These are phyloP conservation scores for Manis pentadactyla DNA, from an alignment of 2,797 vertebrate species.

Conservation along the genomic window DNA sequence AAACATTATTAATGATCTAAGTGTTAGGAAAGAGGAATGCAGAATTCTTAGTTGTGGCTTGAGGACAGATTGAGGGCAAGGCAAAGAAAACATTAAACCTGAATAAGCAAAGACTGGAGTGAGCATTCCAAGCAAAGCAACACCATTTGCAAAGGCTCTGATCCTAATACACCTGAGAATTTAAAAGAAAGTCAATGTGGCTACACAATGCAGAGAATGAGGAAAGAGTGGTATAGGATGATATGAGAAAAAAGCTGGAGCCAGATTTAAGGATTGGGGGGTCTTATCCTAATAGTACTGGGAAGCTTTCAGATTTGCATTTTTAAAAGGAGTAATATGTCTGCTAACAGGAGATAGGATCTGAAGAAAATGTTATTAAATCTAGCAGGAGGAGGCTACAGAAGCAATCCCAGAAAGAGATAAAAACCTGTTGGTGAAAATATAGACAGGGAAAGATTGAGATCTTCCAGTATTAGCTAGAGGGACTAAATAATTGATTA, in stretches of 20 bases:
- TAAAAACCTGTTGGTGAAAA: background rate
- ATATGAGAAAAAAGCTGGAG: background rate
- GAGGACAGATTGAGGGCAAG: background rate
- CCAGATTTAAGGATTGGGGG: background rate
- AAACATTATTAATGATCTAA: background rate
- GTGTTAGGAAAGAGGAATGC: background rate
- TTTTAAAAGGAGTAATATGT: background rate
- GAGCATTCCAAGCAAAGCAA: background rate
- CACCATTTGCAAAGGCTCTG: background rate
- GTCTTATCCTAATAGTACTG: background rate
- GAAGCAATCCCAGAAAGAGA: background rate
- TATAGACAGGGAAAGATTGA: background rate
- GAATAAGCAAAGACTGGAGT: background rate
- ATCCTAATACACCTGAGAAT: background rate
- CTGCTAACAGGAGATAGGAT: background rate
- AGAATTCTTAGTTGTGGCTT: conserved; percentile 10
- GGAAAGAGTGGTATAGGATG: background rate
- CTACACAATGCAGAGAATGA: background rate
- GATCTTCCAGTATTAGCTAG: background rate
- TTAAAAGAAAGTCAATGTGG: background rate
- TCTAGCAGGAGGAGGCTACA: background rate
- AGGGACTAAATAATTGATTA: background rate
- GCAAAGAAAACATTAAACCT: background rate
- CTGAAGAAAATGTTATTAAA: background rate
- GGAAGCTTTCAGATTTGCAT: background rate